phyloP scores from a whole-genome alignment of 2,113 vertebrate genomes.

The Chaenogobius annularis region DNA sequence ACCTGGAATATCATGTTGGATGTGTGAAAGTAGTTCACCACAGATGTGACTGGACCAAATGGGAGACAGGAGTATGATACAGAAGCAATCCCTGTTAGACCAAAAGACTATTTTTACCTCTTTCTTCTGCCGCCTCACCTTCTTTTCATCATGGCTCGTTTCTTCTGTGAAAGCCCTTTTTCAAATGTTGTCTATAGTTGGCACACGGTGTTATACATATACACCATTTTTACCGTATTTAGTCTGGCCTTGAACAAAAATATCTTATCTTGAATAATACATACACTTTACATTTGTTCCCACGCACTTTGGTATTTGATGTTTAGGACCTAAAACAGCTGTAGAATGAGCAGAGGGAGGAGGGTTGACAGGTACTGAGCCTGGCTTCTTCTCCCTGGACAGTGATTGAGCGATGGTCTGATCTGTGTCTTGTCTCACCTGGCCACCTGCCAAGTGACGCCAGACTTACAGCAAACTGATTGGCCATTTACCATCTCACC shows the following conservation, averaged over 20 bases:
- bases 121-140: slow-evolving; percentile 3
- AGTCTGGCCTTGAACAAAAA: not conserved
- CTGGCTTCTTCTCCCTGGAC: not conserved
- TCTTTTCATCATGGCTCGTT: not conserved
- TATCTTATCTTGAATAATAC: not conserved
- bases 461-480: slow-evolving; percentile 70
- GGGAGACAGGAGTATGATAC: slow-evolving; percentile 30
- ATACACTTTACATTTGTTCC: not conserved
- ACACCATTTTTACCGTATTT: not conserved
- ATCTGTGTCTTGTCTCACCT: slow-evolving; percentile 60
- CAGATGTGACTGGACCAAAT: slow-evolving; percentile 38
- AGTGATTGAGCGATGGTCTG: slow-evolving; percentile 68
- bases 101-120: slow-evolving; percentile 37
- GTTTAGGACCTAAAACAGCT: not conserved
- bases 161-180: not conserved
- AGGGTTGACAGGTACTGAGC: not conserved
- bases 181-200: not conserved
- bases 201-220: not conserved
- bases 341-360: not conserved
- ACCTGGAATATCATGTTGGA: slow-evolving; percentile 46
- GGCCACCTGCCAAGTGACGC: slow-evolving; percentile 80
- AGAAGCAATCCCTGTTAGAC: slow-evolving; percentile 46
- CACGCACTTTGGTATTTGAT: not conserved
- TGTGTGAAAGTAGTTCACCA: slow-evolving; percentile 48
- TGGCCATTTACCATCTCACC: slow-evolving; percentile 73